These are phyloP conservation scores for Plemyria rubiginata DNA, from an alignment of 2,888 invertebrate genomes.

Conservation along the genomic window DNA sequence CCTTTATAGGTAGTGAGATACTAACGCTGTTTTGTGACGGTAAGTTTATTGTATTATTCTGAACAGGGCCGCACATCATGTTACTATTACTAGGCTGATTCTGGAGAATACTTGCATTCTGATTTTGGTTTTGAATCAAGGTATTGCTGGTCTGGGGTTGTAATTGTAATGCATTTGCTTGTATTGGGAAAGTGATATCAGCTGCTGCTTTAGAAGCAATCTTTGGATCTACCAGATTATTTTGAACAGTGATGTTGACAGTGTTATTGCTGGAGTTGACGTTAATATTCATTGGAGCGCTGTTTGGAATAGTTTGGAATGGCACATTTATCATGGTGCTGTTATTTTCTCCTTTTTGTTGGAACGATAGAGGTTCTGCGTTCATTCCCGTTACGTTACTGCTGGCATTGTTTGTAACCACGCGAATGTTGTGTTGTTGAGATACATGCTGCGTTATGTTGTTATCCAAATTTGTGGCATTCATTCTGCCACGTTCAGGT, in stretches of 20 bases:
- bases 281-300: conserved; percentile 81
- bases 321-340: conserved; percentile 81
- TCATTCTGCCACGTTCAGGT: conserved; percentile 74
- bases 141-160: conserved; percentile 59
- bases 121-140: conserved; percentile 36
- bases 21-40: conserved; percentile 82
- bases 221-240: conserved; percentile 80
- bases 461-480: conserved; percentile 65
- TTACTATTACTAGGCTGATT: conserved; percentile 49
- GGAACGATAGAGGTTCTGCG: conserved; percentile 70
- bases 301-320: conserved; percentile 81
- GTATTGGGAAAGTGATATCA: conserved; percentile 75
- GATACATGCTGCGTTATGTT: conserved; percentile 73
- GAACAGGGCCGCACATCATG: conserved; percentile 78
- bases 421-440: conserved; percentile 79
- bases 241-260: conserved; percentile 79
- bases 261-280: conserved; percentile 81
- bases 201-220: conserved; percentile 75
- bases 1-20: conserved; percentile 84
- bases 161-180: conserved; percentile 54
- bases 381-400: conserved; percentile 65
- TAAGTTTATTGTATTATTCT: conserved; percentile 76
- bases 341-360: conserved; percentile 72
- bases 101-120: conserved; percentile 31
- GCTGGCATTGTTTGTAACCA: conserved; percentile 73